A percentile compares a stretch with the other conserved stretches of the same genome.
phyloP scores from a whole-genome alignment of 2,113 vertebrate genomes.

The Austrofundulus limnaeus region DNA sequence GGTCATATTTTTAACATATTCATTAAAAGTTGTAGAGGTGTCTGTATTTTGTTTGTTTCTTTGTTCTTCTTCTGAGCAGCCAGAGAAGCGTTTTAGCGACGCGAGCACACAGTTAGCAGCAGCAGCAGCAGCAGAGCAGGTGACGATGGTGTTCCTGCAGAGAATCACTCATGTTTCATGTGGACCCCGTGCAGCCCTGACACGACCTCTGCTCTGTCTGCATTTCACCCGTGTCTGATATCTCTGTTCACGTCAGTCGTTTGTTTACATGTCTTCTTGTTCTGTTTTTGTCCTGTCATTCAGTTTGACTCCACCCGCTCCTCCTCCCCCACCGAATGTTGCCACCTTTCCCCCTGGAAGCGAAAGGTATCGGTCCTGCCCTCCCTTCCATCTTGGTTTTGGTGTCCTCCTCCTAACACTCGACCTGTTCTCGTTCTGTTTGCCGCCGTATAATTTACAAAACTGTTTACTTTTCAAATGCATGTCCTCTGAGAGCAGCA shows the following conservation, averaged over 20 bases:
- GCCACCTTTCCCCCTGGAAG: constrained; percentile 96
- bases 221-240: neutral
- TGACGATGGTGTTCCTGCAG: constrained; percentile 34
- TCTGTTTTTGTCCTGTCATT: constrained; percentile 76
- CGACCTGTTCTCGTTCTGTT: constrained; percentile 14
- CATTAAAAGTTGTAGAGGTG: no score
- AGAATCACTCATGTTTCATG: neutral
- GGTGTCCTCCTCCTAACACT: constrained; percentile 26
- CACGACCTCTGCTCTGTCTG: neutral
- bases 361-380: constrained; percentile 89
- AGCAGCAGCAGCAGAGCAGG: constrained; percentile 50
- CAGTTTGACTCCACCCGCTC: constrained; percentile 93
- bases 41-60: constrained; percentile 6
- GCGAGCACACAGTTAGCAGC: constrained; percentile 51
- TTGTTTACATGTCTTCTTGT: constrained; percentile 42
- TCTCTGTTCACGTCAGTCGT: constrained; percentile 37
- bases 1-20: no score
- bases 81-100: constrained; percentile 54
- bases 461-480: constrained; percentile 32
- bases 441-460: constrained; percentile 19
- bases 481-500: constrained; percentile 21
- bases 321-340: constrained; percentile 95
- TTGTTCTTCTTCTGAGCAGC: constrained; percentile 32
- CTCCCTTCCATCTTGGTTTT: neutral
- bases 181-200: neutral